Evolutionary conservation across 23 tunicate genomes (phyloP), one percentile per base, ranked within the genome.

Genomic region (Styela plicata): DNA sequence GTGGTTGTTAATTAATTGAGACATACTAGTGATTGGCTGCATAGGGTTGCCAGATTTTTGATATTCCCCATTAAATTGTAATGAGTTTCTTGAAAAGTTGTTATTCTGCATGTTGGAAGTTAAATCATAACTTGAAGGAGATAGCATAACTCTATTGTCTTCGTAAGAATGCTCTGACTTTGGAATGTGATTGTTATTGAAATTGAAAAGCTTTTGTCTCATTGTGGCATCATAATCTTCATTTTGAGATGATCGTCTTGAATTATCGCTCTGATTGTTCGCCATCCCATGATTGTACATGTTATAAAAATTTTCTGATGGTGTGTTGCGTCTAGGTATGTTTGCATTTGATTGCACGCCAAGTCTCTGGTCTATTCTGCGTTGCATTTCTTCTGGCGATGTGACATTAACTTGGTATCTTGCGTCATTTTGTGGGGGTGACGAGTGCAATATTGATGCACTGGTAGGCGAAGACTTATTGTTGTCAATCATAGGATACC

Each of bases 361-460:
- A 3, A 71, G 17, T 32, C 34, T 71, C 35, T 32, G 36, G 17
- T 71, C 77, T 26, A 71, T 71, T 28, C 34, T 33, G 3, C 77
- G 32, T 71, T 71, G 77, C 77, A 71, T 71, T 21, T 71, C 77
- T 71, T 71, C 77, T 5, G 77, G 36, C 7, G 77, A 30, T 5
- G 77, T 71, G 26, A 71, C 77, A 32, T 71, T 71, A n/a, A 71
- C 77, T 21, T 33, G 32, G 34, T 30, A 34, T 7, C 57, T 7
- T 34, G 32, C 36, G 34, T 71, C 34, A 7, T 24, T 24, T 24
- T 24, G 70, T 17, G 17, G 10, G 17, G 10, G 70, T 7, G 7
- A 3, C 16, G 34, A 18, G 37, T 17, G 24, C 7, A 3, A 36
- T 7, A 22, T 71, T 3, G 34, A 20, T 36, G 29, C 24, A 3